Evolutionary conservation across 2,797 vertebrate species (phyloP).

Genomic region (Leuciscus waleckii): DNA sequence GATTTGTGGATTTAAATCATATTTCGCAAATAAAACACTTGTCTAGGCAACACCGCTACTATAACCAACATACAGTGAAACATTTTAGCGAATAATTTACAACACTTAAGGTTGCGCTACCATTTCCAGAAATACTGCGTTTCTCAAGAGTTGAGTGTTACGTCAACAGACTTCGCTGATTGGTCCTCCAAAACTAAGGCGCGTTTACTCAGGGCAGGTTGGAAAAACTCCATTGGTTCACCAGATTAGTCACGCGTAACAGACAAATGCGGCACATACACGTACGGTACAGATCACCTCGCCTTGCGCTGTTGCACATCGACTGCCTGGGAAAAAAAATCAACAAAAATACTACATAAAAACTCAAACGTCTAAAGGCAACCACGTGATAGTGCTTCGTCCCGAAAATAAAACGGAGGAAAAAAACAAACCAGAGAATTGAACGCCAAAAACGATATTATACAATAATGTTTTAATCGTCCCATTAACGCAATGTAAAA

Average conservation of each 20-base stretch:
- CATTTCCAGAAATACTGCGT: background rate
- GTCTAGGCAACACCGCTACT: background rate
- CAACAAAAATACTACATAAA: background rate
- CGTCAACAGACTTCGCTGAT: constrained; percentile 69
- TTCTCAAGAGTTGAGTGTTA: constrained; percentile 69
- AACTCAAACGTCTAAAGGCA: background rate
- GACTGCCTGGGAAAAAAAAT: background rate
- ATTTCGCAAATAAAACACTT: background rate
- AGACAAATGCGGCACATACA: constrained; percentile 39
- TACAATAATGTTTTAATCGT: background rate
- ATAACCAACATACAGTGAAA: background rate
- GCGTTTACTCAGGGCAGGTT: constrained; percentile 68
- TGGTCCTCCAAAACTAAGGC: constrained; percentile 67
- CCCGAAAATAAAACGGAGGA: background rate
- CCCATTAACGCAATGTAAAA: background rate
- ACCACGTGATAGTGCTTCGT: background rate
- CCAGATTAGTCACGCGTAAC: constrained; percentile 66
- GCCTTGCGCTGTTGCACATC: constrained; percentile 7
- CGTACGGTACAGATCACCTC: constrained; percentile 52
- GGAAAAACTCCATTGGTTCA: constrained; percentile 70
- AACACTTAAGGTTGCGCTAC: background rate
- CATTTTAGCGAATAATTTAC: constrained; percentile 38
- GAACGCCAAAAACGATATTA: background rate
- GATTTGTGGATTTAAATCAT: background rate
- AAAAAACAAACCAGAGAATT: accelerated